Conservation (phyloP, 2,888 invertebrate genomes). For the Timema cristinae region DNA sequence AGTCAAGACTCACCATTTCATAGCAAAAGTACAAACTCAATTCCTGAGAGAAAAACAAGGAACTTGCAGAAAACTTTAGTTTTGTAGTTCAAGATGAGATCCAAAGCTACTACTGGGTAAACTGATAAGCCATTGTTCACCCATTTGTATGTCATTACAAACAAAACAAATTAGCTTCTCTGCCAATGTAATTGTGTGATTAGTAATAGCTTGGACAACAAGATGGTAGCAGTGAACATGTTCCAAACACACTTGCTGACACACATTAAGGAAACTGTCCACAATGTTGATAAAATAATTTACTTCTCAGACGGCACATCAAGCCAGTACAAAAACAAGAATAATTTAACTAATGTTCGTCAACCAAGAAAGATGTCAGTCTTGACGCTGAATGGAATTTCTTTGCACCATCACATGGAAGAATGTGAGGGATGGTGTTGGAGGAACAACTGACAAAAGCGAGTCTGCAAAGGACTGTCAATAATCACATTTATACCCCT, state of each 20-base stretch:
- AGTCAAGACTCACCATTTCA: background rate
- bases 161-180: background rate
- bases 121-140: background rate
- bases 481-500: too few species aligned
- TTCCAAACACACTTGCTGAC: background rate
- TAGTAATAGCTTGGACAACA: background rate
- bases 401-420: background rate
- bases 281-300: background rate
- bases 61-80: constrained; percentile 3
- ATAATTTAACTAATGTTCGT: background rate
- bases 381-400: background rate
- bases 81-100: constrained; percentile 6
- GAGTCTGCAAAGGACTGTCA: too few species aligned
- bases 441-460: background rate
- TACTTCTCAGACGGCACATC: constrained; percentile 8
- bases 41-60: background rate
- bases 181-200: background rate
- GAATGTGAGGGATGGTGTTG: background rate
- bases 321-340: background rate
- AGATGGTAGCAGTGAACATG: background rate
- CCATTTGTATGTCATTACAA: constrained; percentile 1
- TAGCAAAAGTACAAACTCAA: constrained; percentile 1
- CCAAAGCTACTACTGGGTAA: background rate
- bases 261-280: too few species aligned
- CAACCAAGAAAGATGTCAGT: background rate